Percentiles rank a stretch among this genome's conserved stretches.
Conservation (phyloP, 2,113 vertebrate species). For the Puntigrus tetrazona region DNA sequence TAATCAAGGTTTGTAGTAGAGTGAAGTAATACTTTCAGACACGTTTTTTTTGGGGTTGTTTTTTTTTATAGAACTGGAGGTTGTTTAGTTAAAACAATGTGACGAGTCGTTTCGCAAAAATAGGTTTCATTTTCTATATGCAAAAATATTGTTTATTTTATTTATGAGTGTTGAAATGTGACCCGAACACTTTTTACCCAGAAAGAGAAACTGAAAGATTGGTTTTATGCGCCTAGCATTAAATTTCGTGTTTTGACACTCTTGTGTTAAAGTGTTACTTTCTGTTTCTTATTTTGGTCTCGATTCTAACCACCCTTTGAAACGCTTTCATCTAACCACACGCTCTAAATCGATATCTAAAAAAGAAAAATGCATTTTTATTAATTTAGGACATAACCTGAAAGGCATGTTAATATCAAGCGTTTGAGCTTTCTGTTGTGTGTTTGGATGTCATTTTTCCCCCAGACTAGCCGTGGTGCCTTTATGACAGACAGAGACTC, state of each 20-base stretch:
- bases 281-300: neutral
- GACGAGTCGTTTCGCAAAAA: neutral
- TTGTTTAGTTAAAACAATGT: neutral
- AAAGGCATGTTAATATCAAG: conserved; percentile 51
- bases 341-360: neutral
- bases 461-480: conserved; percentile 64
- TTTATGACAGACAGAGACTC: conserved; percentile 62
- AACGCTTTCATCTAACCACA: conserved; percentile 3
- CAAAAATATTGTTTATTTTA: neutral
- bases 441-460: conserved; percentile 47
- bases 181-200: neutral
- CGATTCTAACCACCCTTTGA: neutral
- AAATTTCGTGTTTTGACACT: neutral
- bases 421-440: conserved; percentile 47
- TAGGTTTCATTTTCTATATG: neutral
- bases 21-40: neutral
- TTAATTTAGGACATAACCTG: neutral
- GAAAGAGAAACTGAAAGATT: conserved; percentile 5
- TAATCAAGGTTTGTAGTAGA: neutral
- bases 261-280: conserved; percentile 8
- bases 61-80: neutral
- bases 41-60: neutral
- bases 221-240: neutral
- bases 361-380: neutral
- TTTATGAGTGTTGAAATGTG: neutral